These are phyloP conservation scores for Serrognathus titanus DNA, from an alignment of 2,888 invertebrate species.

Conservation along the genomic window DNA sequence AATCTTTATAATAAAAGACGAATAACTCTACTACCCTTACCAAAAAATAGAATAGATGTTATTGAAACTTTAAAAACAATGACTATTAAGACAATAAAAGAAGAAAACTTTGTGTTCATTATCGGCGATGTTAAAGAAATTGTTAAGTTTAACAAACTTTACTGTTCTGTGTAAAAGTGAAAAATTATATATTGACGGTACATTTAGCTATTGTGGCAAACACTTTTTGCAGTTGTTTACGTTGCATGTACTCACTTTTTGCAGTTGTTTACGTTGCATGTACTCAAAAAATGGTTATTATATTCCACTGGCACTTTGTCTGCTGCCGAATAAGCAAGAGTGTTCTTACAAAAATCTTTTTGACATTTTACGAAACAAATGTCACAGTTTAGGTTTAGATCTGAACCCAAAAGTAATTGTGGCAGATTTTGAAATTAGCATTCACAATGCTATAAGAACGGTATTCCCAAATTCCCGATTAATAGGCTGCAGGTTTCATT, in stretches of 20 bases:
- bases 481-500: constrained; percentile 5
- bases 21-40: background rate
- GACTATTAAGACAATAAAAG: no score
- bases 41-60: background rate
- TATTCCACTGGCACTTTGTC: background rate
- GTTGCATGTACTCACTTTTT: no score
- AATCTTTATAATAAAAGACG: background rate
- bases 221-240: background rate
- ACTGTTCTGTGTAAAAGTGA: background rate
- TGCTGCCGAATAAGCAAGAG: background rate
- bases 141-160: constrained; percentile 1
- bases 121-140: constrained; percentile 1
- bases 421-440: constrained; percentile 4
- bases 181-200: background rate
- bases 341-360: background rate
- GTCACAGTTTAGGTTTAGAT: background rate
- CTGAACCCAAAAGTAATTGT: constrained; percentile 1
- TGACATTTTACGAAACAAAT: background rate
- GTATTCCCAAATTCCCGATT: background rate
- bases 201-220: background rate
- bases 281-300: background rate
- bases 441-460: background rate
- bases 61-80: background rate
- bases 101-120: background rate
- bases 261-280: no score